phyloP scores from a whole-genome alignment of 2,797 vertebrate species.

The Enteromius radiatus region DNA sequence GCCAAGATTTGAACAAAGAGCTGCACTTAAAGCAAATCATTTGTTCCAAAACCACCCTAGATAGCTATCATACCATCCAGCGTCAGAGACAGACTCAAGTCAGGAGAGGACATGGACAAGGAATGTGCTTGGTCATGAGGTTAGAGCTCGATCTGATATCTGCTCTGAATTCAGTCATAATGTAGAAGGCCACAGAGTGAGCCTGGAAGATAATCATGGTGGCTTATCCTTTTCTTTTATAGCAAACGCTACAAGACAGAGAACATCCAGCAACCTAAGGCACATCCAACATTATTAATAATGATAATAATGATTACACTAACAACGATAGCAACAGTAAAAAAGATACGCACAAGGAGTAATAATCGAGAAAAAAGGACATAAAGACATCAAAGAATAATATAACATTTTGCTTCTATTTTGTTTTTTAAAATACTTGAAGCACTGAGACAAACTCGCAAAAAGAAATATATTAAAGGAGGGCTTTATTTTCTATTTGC shows the following conservation, averaged over 20 bases:
- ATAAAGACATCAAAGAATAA: no score
- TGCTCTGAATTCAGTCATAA: conserved; percentile 45
- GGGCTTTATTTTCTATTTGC: neutral
- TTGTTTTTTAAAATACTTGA: neutral
- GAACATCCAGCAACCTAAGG: neutral
- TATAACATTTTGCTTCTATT: no score
- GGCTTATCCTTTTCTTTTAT: neutral
- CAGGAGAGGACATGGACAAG: conserved; percentile 45
- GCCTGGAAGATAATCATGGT: conserved; percentile 16
- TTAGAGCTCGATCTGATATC: conserved; percentile 43
- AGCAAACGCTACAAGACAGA: neutral
- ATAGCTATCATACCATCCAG: conserved; percentile 19
- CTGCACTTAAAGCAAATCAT: conserved; percentile 69
- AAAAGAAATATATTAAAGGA: neutral
- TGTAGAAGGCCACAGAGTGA: conserved; percentile 26
- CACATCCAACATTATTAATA: neutral
- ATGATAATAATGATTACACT: neutral
- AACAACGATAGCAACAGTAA: neutral
- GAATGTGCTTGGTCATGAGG: conserved; percentile 59
- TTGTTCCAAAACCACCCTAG: conserved; percentile 66
- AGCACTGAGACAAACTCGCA: neutral
- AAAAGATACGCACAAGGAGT: no score
- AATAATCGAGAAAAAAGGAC: no score
- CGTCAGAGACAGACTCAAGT: conserved; percentile 59
- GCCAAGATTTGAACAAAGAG: conserved; percentile 74